Percentiles rank a stretch among this genome's conserved stretches.
These are phyloP conservation scores for Blastobasis lacticolella DNA, from an alignment of 2,888 invertebrate species.

Conservation along the genomic window DNA sequence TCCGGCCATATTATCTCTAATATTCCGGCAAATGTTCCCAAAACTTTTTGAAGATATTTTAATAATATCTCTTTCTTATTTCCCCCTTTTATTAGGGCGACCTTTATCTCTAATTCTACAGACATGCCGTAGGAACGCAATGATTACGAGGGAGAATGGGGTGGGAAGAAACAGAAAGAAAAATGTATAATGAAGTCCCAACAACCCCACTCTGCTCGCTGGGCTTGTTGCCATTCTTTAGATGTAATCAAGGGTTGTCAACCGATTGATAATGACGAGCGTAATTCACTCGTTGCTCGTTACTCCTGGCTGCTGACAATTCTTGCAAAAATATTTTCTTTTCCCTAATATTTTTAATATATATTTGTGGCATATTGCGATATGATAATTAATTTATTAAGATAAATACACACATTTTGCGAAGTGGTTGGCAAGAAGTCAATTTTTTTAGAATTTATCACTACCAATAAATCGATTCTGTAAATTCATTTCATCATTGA, in stretches of 20 bases:
- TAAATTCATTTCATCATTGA: no score
- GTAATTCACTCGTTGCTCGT: conserved; percentile 7
- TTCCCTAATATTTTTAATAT: no score
- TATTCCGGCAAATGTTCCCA: conserved; percentile 31
- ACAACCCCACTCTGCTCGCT: conserved; percentile 29
- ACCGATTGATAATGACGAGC: conserved; percentile 22
- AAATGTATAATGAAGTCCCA: conserved; percentile 52
- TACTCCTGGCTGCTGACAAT: not conserved
- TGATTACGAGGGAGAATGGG: conserved; percentile 40
- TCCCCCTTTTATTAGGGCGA: conserved; percentile 41
- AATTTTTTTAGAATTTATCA: no score
- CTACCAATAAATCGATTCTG: no score
- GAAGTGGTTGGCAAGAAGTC: no score
- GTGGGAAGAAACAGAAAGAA: conserved; percentile 36
- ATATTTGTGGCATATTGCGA: no score
- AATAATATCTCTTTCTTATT: conserved; percentile 42
- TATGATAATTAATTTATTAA: no score
- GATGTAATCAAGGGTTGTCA: conserved; percentile 44
- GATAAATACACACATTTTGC: no score
- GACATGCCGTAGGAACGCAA: conserved; percentile 44
- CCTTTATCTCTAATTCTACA: conserved; percentile 51
- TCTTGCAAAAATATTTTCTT: no score
- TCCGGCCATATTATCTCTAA: conserved; percentile 39
- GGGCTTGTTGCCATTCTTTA: conserved; percentile 43
- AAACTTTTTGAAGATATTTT: conserved; percentile 34